Evolutionary conservation across 1,140 invertebrate genomes (phyloP).

Genomic region (Macrostomum lignano): DNA sequence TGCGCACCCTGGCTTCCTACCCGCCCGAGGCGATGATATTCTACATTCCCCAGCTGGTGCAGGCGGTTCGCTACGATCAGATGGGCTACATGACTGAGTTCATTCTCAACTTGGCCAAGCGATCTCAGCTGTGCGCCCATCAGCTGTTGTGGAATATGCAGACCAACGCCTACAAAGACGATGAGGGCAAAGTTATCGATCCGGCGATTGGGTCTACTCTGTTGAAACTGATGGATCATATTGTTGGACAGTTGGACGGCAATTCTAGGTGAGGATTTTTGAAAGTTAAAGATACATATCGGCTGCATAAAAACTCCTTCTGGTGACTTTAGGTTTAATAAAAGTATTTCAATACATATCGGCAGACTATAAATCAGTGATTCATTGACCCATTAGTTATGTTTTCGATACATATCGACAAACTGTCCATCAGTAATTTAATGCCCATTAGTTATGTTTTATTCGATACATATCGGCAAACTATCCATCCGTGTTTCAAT

Average conservation of each 20-base stretch:
- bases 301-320: no score
- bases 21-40: conserved; percentile 73
- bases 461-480: no score
- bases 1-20: conserved; percentile 53
- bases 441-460: no score
- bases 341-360: no score
- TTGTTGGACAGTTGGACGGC: conserved; percentile 53
- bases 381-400: no score
- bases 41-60: conserved; percentile 91
- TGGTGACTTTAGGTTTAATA: no score
- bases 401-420: no score
- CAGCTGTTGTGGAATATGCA: conserved; percentile 99
- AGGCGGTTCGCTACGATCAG: conserved; percentile 75
- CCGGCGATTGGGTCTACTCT: conserved; percentile 41
- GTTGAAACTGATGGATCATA: conserved; percentile 46
- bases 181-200: conserved; percentile 70
- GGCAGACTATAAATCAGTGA: no score
- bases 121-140: conserved; percentile 73
- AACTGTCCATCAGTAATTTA: no score
- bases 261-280: no score
- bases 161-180: conserved; percentile 84
- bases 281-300: no score
- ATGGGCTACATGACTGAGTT: conserved; percentile 96
- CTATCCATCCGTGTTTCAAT: no score
- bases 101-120: conserved; percentile 63